Base-by-base conservation (phyloP, 2,797 vertebrate genomes). In the Microctenopoma stevenorrisi region DNA sequence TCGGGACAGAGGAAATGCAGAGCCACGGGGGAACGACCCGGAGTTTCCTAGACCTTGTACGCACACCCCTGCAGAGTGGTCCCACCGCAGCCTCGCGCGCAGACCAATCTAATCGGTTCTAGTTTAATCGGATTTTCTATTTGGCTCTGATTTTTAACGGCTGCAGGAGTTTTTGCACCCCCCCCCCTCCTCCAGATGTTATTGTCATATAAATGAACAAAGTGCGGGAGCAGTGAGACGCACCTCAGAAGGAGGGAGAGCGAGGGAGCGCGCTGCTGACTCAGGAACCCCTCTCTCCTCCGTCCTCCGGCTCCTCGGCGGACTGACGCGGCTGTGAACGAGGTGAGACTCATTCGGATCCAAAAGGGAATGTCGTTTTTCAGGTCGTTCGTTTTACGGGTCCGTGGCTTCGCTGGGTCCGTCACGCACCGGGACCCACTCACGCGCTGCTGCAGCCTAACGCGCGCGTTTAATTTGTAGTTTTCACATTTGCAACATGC, bases 281-380 rank as follows among this genome's bases (percentile, higher is more conserved):
- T 79, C 53, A 47, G 79, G 79, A 62, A 28, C 44, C 26, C 37
- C 14, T 30, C 33, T 51, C 52, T 35, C 70, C 64, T 70, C 53
- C 35, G 14, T 64, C 33, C 55, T 51, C 16, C 14, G 42, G 14
- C 54, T 71, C 46, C 25, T 69, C 54, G 48, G 54, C 14, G 54
- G 68, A 79, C 42, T 63, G 64, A 61, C 76, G 78, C 44, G 11
- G 65, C 79, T 69, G 35, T 38, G 59, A 78, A 62, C 49, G 30
- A 90, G 91, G 91, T 91, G 89, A 92, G 89, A 48, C 16, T 37
- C 15, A 42, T 58, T 71, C 66, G 30, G n/a, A 46, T 60, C 1
- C 12, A 13, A 4, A 28, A 7, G 28, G 5, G 55, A 13, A n/a
- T 22, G 1, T 22, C 22, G 22, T 22, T 22, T 22, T 22, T 22